Evolutionary conservation across 2,888 invertebrate species (phyloP), one percentile per base, ranked within the genome.

Genomic region (Heliconius erato): DNA sequence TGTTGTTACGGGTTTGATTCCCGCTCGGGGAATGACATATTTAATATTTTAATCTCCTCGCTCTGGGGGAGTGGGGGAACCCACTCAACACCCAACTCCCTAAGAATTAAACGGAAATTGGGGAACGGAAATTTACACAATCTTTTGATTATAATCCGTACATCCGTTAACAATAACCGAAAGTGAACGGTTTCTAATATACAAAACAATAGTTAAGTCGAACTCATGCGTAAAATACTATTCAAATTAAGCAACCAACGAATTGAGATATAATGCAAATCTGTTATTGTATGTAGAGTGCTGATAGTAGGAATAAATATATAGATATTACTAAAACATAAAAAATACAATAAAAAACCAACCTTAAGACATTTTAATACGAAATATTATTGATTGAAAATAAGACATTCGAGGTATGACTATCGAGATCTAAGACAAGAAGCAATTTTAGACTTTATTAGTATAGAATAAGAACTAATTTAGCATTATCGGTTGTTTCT

Each of bases 181-280:
- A 65, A 74, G 16, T 9, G 26, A 65, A 19, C 63, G 12, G 9
- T 54, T 77, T 74, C 80, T 77, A 83, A 82, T 80, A 76, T 40
- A 80, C 79, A 82, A 80, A 83, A 85, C 79, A 85, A 83, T 79
- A 77, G 81, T 76, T 80, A 69, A 77, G 74, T 71, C 79, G 82
- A 87, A 86, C 86, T 85, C 84, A 89, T 87, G 90, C 91, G 90
- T 91, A 89, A 90, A 91, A 91, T 91, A 86, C 88, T 89, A 91
- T 91, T 91, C 89, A 91, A 92, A 93, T 92, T 92, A 90, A 90
- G 88, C 87, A 89, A 91, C 92, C 92, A 94, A 92, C 91, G 92
- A 93, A 96, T 96, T 95, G 95, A 96, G 95, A 93, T 95, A 96
- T 96, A 95, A 96, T 96, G 95, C 92, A 92, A 96, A 96, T 95